These are phyloP conservation scores for Exephanes ischioxanthus DNA, from an alignment of 2,888 invertebrate genomes.

Conservation along the genomic window DNA sequence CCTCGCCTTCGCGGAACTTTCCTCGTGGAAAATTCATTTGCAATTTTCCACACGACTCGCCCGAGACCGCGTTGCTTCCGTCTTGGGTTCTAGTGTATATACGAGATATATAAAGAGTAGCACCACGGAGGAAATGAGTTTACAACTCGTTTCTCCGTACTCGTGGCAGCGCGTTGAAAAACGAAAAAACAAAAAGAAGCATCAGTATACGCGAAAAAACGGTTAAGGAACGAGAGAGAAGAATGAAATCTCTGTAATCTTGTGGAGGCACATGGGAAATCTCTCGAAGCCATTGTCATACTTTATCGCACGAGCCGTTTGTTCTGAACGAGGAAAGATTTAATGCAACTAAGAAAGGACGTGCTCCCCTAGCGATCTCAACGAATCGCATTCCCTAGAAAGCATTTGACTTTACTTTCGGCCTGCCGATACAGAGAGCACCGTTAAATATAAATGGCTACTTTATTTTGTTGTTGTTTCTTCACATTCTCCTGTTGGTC, in stretches of 20 bases:
- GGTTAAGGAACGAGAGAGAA: constrained; percentile 22
- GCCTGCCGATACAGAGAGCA: neutral
- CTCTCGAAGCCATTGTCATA: constrained; percentile 71
- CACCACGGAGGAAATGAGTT: constrained; percentile 60
- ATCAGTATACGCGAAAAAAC: constrained; percentile 14
- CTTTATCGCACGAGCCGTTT: constrained; percentile 66
- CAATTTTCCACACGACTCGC: constrained; percentile 68
- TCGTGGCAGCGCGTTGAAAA: constrained; percentile 37
- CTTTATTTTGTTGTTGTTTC: neutral
- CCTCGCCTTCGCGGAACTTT: constrained; percentile 61
- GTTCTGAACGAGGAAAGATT: constrained; percentile 62
- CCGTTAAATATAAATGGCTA: neutral
- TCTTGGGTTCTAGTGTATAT: constrained; percentile 60
- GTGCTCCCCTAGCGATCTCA: constrained; percentile 4
- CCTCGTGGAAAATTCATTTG: constrained; percentile 71
- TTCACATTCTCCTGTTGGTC: neutral
- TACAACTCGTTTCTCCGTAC: constrained; percentile 65
- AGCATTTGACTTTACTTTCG: constrained; percentile 2
- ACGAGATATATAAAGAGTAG: constrained; percentile 66
- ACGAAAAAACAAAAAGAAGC: constrained; percentile 12
- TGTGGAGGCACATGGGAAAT: constrained; percentile 71
- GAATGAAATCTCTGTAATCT: constrained; percentile 66
- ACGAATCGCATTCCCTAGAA: constrained; percentile 11
- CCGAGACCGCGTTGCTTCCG: constrained; percentile 60
- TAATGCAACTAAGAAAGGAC: constrained; percentile 62